A percentile compares a stretch with the other conserved stretches of the same genome.
phyloP scores from a whole-genome alignment of 2,113 vertebrate species.

The Melozone crissalis region DNA sequence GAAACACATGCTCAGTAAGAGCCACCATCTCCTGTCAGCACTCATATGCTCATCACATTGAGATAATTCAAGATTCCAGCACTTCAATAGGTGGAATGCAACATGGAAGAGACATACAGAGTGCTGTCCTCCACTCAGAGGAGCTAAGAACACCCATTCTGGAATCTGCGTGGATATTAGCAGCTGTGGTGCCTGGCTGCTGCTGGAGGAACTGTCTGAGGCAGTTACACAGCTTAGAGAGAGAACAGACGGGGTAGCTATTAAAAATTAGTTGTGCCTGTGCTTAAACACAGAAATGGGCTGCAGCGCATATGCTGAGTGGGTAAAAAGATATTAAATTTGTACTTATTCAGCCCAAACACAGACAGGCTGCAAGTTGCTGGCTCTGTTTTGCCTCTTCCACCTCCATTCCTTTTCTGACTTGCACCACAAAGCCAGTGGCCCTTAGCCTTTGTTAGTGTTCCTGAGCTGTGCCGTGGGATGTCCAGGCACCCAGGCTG shows the following conservation, averaged over 20 bases:
- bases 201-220: background rate
- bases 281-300: constrained; percentile 17
- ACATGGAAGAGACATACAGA: background rate
- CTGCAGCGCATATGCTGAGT: background rate
- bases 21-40: background rate
- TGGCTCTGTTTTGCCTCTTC: background rate
- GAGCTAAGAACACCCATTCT: background rate
- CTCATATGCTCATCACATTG: background rate
- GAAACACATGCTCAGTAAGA: background rate
- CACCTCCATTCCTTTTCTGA: background rate
- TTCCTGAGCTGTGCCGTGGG: background rate
- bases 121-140: background rate
- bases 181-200: background rate
- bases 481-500: background rate
- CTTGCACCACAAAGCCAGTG: background rate
- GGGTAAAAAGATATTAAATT: constrained; percentile 12
- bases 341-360: background rate
- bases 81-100: background rate
- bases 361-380: background rate
- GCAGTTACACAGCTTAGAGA: background rate
- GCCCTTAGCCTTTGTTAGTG: background rate
- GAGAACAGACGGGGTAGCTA: background rate
- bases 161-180: background rate
- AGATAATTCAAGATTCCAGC: background rate
- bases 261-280: constrained; percentile 1